Evolutionary conservation across 2,113 vertebrate genomes (phyloP).

Genomic region (Lanius collurio): DNA sequence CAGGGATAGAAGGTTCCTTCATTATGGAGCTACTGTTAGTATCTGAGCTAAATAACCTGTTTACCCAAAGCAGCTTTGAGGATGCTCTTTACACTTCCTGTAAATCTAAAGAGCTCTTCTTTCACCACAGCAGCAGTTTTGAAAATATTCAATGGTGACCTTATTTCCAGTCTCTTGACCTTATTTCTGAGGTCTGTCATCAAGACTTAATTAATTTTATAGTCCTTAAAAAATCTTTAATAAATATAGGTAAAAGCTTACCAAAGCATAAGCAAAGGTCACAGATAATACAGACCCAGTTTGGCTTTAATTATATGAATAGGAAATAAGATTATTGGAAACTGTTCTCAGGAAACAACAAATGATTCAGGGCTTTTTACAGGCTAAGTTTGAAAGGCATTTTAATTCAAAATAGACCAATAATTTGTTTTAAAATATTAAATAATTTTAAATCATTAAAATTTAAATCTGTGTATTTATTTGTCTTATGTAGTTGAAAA

Average conservation of each 20-base stretch:
- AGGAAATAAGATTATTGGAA: neutral
- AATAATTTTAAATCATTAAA: neutral
- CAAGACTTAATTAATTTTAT: neutral
- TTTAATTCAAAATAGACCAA: neutral
- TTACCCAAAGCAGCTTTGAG: neutral
- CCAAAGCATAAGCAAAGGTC: neutral
- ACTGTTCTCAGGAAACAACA: neutral
- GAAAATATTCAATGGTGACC: neutral
- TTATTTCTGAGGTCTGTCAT: neutral
- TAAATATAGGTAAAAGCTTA: neutral
- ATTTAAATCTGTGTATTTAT: neutral
- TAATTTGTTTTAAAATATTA: neutral
- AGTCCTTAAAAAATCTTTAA: neutral
- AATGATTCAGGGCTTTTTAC: neutral
- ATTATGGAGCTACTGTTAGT: neutral
- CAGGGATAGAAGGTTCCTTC: neutral
- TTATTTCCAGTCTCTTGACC: neutral
- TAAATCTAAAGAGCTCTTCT: neutral
- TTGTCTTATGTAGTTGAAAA: neutral
- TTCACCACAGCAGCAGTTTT: neutral
- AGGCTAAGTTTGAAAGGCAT: neutral
- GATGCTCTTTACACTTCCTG: neutral
- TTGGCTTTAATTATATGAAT: neutral
- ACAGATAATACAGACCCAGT: neutral
- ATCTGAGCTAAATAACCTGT: neutral